Conservation (phyloP, 2,888 invertebrate genomes). For the Eurois occulta region DNA sequence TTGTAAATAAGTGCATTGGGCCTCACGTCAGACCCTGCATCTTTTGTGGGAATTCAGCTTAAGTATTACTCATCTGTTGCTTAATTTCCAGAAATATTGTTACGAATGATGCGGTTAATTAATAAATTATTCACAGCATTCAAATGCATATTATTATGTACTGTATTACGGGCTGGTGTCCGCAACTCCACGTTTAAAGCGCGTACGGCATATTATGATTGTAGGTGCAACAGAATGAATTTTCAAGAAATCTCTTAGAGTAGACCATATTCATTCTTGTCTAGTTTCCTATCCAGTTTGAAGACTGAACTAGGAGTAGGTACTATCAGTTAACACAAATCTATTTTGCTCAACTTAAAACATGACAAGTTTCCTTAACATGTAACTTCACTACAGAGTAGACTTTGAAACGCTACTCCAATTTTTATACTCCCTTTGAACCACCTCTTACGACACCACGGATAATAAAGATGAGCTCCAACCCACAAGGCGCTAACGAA, state of each 20-base stretch:
- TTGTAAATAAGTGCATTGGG: slow-evolving; percentile 26
- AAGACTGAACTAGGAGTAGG: no score
- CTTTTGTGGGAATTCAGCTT: slow-evolving; percentile 7
- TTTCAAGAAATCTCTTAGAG: no score
- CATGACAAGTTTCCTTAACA: background rate
- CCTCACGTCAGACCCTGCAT: slow-evolving; percentile 4
- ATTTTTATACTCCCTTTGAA: slow-evolving; percentile 24
- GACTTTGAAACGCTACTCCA: slow-evolving; percentile 21
- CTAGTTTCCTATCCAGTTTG: background rate
- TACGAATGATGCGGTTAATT: background rate
- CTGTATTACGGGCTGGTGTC: no score
- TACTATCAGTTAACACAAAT: background rate
- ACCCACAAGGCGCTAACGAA: slow-evolving; percentile 34
- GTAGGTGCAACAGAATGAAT: no score
- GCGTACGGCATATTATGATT: no score
- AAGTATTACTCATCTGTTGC: slow-evolving; percentile 11
- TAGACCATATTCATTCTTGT: no score
- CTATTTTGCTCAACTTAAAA: background rate
- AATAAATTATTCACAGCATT: background rate
- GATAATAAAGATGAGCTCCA: slow-evolving; percentile 13
- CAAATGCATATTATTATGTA: no score
- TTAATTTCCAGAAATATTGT: slow-evolving; percentile 19
- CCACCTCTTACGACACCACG: slow-evolving; percentile 6
- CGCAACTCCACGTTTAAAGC: no score
- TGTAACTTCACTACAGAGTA: background rate